Evolutionary conservation across 2,113 vertebrate genomes (phyloP).

Genomic region (Pionites leucogaster): DNA sequence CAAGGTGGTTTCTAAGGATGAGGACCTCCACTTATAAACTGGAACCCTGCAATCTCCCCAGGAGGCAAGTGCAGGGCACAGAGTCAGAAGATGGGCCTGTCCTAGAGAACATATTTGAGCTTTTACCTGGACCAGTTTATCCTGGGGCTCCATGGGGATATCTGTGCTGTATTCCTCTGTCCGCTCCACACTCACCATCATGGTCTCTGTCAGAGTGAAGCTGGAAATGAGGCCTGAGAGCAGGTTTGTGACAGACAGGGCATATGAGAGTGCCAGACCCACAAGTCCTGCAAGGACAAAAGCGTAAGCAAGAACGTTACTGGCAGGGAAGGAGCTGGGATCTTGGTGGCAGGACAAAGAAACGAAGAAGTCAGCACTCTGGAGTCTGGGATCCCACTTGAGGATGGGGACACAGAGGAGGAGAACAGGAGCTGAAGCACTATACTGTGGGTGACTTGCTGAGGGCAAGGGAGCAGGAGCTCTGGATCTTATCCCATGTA

Average conservation of each 20-base stretch:
- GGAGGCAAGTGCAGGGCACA: neutral
- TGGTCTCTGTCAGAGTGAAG: constrained; percentile 92
- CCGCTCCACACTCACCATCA: constrained; percentile 94
- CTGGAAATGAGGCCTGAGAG: constrained; percentile 89
- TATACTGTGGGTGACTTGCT: neutral
- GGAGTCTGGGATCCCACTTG: neutral
- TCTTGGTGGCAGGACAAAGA: neutral
- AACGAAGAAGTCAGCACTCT: neutral
- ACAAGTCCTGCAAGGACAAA: constrained; percentile 82
- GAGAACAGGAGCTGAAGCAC: neutral
- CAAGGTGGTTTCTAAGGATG: neutral
- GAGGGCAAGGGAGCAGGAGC: neutral
- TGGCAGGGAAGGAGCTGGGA: neutral
- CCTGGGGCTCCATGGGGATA: constrained; percentile 82
- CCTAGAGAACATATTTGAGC: neutral
- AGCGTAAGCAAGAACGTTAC: neutral
- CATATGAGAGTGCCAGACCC: constrained; percentile 90
- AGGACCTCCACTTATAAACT: neutral
- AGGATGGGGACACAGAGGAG: neutral
- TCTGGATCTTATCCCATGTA: neutral
- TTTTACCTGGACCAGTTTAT: constrained; percentile 75
- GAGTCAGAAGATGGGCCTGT: neutral
- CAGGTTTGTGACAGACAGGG: constrained; percentile 88
- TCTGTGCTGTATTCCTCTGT: constrained; percentile 89
- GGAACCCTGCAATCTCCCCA: neutral